Conservation (phyloP, 30 jellyfish, hydroid and myxozoan species). For the Aurelia aurita region DNA sequence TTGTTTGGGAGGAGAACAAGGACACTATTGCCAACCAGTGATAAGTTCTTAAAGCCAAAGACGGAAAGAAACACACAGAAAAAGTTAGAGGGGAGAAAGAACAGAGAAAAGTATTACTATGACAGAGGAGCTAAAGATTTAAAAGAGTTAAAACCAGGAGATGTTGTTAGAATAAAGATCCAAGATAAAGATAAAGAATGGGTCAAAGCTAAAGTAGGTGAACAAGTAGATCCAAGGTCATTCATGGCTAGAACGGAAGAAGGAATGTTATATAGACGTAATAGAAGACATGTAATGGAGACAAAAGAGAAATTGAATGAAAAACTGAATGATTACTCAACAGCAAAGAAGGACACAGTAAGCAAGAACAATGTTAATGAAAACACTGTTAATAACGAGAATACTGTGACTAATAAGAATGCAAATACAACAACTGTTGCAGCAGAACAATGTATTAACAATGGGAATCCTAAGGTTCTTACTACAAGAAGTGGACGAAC, state of each 20-base stretch:
- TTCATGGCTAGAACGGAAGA: conserved; percentile 21
- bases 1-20: conserved; percentile 56
- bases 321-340: conserved; percentile 21
- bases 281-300: conserved; percentile 30
- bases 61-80: conserved; percentile 29
- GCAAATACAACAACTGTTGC: conserved; percentile 15
- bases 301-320: conserved; percentile 30
- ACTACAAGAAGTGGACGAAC: conserved; percentile 30
- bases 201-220: conserved; percentile 31
- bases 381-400: conserved; percentile 15
- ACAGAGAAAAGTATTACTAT: conserved; percentile 28
- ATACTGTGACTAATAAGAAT: conserved; percentile 1
- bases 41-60: conserved; percentile 21
- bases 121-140: no score
- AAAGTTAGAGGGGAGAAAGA: conserved; percentile 17
- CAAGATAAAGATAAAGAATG: conserved; percentile 26
- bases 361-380: conserved; percentile 1
- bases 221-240: conserved; percentile 23
- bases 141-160: conserved; percentile 37
- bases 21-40: conserved; percentile 59
- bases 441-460: no score
- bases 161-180: conserved; percentile 23
- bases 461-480: conserved; percentile 19
- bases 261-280: conserved; percentile 26
- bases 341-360: conserved; percentile 18